These are phyloP conservation scores for Euplagia quadripunctaria DNA, from an alignment of 2,888 invertebrate genomes.

Conservation along the genomic window DNA sequence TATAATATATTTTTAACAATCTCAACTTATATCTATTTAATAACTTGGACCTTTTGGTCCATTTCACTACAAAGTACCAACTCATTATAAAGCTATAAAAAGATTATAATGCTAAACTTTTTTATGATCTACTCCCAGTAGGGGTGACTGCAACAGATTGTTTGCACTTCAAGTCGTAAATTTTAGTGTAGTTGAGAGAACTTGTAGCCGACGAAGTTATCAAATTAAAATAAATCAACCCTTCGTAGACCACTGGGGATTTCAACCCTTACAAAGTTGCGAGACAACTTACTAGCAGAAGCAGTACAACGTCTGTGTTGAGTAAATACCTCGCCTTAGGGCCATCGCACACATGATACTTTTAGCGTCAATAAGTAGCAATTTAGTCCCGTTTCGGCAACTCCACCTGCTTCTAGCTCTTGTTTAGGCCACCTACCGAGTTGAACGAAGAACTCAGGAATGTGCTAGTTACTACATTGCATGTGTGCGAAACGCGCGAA, in stretches of 20 bases:
- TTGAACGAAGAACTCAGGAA: too few relatives aligned
- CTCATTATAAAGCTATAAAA: slow-evolving; percentile 4
- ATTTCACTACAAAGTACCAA: neutral
- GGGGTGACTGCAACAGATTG: slow-evolving; percentile 2
- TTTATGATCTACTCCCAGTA: neutral
- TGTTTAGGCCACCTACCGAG: neutral
- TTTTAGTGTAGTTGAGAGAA: slow-evolving; percentile 12
- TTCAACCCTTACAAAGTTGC: neutral
- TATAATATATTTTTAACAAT: too few relatives aligned
- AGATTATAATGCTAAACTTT: slow-evolving; percentile 1
- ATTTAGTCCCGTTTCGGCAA: neutral
- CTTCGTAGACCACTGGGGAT: neutral
- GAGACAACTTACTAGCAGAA: neutral
- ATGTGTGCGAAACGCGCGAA: too few relatives aligned
- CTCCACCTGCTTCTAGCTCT: too few relatives aligned
- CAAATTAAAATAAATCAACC: slow-evolving; percentile 10
- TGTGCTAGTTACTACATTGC: too few relatives aligned
- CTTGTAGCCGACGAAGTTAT: slow-evolving; percentile 9
- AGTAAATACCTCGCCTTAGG: neutral
- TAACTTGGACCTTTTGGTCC: neutral
- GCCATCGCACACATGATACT: neutral
- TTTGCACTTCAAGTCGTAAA: slow-evolving; percentile 9
- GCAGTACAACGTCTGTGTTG: neutral
- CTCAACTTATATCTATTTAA: neutral
- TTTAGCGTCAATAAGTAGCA: neutral